These are phyloP conservation scores for Archaeoteleia sp. DNA, from an alignment of 2,888 invertebrate genomes.

Conservation along the genomic window DNA sequence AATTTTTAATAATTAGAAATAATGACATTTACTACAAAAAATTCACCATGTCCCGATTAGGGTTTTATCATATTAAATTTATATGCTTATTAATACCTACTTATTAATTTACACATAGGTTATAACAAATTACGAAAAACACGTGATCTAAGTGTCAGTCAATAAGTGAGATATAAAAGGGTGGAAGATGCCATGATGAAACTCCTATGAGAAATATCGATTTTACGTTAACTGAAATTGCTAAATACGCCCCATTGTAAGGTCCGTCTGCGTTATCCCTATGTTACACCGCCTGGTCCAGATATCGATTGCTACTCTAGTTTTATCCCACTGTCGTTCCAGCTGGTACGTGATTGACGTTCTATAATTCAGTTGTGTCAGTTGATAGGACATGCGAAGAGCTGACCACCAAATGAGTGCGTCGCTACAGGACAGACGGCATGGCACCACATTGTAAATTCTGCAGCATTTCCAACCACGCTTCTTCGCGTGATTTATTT, in stretches of 20 bases:
- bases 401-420: constrained; percentile 41
- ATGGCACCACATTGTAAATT: constrained; percentile 28
- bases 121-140: too few species aligned
- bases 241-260: constrained; percentile 19
- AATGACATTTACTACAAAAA: too few species aligned
- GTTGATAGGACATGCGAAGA: constrained; percentile 63
- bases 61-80: too few species aligned
- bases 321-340: constrained; percentile 51
- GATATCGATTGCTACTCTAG: constrained; percentile 61
- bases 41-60: too few species aligned
- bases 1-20: too few species aligned
- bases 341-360: constrained; percentile 61
- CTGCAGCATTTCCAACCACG: constrained; percentile 19
- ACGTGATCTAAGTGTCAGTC: too few species aligned
- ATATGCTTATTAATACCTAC: too few species aligned
- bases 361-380: constrained; percentile 66
- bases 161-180: too few species aligned
- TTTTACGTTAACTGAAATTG: constrained; percentile 9
- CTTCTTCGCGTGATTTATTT: constrained; percentile 44
- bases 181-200: too few species aligned
- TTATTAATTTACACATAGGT: too few species aligned
- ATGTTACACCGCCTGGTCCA: constrained; percentile 51
- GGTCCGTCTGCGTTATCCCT: constrained; percentile 15
- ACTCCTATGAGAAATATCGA: not conserved
- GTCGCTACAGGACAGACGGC: constrained; percentile 30